Evolutionary conservation across 2,797 vertebrate species (phyloP).

Genomic region (Nasua narica): DNA sequence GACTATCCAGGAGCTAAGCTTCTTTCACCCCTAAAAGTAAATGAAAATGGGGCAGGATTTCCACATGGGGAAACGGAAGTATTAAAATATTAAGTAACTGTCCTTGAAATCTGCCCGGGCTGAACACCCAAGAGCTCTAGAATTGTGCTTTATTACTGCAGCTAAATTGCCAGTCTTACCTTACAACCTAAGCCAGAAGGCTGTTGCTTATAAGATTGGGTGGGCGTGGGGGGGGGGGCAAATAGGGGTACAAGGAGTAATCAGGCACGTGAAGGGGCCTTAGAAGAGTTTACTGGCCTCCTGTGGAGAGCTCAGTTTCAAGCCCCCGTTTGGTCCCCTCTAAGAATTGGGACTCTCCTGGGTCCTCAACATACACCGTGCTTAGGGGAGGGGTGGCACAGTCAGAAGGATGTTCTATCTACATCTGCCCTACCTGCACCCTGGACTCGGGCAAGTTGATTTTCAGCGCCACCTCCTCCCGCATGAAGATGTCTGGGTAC

Average conservation of each 20-base stretch:
- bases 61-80: neutral
- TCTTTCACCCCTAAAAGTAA: neutral
- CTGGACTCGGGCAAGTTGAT: conserved; percentile 98
- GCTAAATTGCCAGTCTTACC: neutral
- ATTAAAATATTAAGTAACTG: neutral
- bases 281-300: neutral
- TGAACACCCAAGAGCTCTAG: neutral
- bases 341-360: neutral
- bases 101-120: neutral
- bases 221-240: neutral
- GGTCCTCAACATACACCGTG: neutral
- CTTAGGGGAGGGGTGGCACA: neutral
- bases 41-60: neutral
- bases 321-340: neutral
- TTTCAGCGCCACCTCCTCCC: conserved; percentile 98
- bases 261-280: neutral
- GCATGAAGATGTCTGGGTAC: conserved; percentile 99
- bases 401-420: neutral
- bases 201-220: neutral
- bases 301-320: neutral
- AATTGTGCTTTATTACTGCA: neutral
- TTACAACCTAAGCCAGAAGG: neutral
- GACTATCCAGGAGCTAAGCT: neutral
- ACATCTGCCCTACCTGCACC: conserved; percentile 90
- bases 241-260: neutral